phyloP scores from a whole-genome alignment of 2,888 invertebrate species.

The Drepanosiphum platanoidis region DNA sequence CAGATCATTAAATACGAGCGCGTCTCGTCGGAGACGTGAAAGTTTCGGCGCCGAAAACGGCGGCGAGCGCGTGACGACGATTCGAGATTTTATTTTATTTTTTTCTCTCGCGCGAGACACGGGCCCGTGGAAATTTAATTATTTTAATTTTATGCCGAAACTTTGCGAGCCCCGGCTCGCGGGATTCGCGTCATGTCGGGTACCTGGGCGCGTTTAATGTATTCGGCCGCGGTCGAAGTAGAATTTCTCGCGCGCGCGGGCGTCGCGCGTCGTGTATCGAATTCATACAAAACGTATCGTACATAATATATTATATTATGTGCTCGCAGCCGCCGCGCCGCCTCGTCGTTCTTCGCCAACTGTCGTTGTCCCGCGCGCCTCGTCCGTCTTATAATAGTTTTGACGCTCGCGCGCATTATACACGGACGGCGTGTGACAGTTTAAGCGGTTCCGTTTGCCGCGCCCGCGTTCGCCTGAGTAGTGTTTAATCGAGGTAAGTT shows the following conservation, averaged over 20 bases:
- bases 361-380: neutral
- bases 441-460: neutral
- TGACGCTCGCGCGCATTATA: neutral
- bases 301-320: neutral
- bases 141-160: neutral
- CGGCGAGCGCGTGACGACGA: neutral
- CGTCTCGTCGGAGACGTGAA: neutral
- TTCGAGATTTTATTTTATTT: neutral
- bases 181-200: neutral
- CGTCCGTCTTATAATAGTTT: no score
- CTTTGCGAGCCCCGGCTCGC: neutral
- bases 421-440: neutral
- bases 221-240: neutral
- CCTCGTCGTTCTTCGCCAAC: neutral
- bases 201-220: neutral
- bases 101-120: neutral
- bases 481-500: conserved; percentile 11
- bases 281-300: no score
- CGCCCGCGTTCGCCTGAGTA: neutral
- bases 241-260: neutral
- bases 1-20: neutral
- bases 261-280: neutral
- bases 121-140: neutral
- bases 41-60: neutral
- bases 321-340: neutral